Evolutionary conservation across 2,113 vertebrate species (phyloP), one percentile per base, ranked within the genome.

Genomic region (Struthio camelus): DNA sequence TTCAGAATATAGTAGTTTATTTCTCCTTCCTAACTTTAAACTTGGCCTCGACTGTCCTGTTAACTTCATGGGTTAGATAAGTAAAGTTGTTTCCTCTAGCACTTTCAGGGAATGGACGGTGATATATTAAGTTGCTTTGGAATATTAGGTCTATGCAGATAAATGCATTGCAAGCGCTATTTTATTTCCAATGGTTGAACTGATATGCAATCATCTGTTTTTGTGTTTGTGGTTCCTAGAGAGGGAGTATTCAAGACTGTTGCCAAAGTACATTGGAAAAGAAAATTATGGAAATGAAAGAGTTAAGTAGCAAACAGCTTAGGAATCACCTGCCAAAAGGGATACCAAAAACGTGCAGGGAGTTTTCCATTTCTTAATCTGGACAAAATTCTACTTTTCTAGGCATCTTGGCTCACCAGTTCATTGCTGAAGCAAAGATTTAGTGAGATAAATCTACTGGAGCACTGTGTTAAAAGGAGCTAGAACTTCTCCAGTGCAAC

Each of bases 121-220:
- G 7, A 6, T 38, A 6, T 27, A 44, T 56, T 44, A 64, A 46
- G 14, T 25, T 38, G 10, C 18, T 46, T 53, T 79, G 53, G 36
- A 87, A 25, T 7, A 70, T 22, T 14, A n/a, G 6, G 46, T 70
- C 54, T 30, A 11, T 36, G 61, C 23, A 69, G 83, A 46, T 32
- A 27, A 75, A 11, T 23, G 1, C 1, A 0, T 89, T 65, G 11
- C 11, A 59, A 38, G n/a, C 27, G 1, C 2, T 18, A 6, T 46
- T 5, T 0, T 54, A 54, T 50, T 86, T 81, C 36, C 7, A 76
- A 48, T 9, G 64, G 6, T 3, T 53, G 44, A 83, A 62, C 80
- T 61, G n/a, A 11, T 5, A 0, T 24, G 8, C 22, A 19, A 44
- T 20, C 36, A 30, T 18, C 32, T 50, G 44, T 3, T 1, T 66